Percentiles rank a stretch among this genome's conserved stretches.
Conservation (phyloP, 2,797 vertebrate genomes). For the Mionectes olivaceus region DNA sequence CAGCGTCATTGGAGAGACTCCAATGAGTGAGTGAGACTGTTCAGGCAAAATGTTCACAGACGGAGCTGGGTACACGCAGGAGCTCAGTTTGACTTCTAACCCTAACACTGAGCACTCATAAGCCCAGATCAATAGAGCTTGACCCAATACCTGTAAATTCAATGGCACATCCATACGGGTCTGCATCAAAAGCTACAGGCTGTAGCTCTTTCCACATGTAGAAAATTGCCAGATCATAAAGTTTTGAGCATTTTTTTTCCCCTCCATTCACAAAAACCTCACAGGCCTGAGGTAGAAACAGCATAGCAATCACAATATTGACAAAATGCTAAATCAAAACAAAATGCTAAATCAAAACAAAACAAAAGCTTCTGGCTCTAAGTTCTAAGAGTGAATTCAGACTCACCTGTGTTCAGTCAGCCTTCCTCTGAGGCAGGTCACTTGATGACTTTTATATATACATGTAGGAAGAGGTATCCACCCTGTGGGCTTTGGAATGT, state of each 20-base stretch:
- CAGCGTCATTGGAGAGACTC: neutral
- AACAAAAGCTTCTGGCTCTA: neutral
- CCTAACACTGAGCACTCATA: neutral
- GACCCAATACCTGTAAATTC: neutral
- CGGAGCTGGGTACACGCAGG: neutral
- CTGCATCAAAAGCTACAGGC: neutral
- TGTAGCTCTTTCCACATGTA: neutral
- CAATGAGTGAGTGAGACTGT: neutral
- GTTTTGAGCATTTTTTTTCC: neutral
- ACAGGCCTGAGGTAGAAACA: neutral
- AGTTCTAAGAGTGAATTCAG: neutral
- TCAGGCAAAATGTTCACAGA: neutral
- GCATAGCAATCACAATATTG: neutral
- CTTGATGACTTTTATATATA: conserved; percentile 58
- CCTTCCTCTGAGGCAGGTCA: neutral
- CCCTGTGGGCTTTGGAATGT: conserved; percentile 58
- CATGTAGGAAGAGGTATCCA: conserved; percentile 9
- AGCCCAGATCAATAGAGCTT: neutral
- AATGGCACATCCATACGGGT: neutral
- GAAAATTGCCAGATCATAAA: neutral
- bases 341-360: neutral
- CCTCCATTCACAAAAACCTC: neutral
- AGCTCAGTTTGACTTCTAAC: neutral
- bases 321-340: neutral
- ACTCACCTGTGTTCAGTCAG: conserved; percentile 73